A percentile compares a stretch with the other conserved stretches of the same genome.
These are phyloP conservation scores for Drosophila albomicans DNA, from an alignment of 1,140 invertebrate species.

Conservation along the genomic window DNA sequence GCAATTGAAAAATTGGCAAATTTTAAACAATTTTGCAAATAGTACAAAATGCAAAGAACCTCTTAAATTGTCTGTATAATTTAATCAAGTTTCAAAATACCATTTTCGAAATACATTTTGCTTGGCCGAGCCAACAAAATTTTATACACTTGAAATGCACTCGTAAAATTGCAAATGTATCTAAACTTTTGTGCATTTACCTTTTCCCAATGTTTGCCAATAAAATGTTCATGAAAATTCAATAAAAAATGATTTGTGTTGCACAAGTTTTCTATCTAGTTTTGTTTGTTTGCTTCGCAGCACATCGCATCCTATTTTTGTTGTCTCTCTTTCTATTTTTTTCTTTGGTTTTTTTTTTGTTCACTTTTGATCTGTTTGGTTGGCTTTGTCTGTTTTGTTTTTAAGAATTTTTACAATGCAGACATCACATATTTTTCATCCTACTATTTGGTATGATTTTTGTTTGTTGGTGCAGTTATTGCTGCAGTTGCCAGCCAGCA, in stretches of 20 bases:
- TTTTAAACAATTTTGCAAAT: background rate
- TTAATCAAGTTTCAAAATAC: conserved; percentile 28
- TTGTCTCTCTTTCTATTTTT: no score
- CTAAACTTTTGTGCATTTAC: conserved; percentile 66
- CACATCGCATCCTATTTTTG: background rate
- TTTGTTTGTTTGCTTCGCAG: conserved; percentile 27
- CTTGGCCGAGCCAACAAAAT: background rate
- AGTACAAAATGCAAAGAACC: conserved; percentile 1
- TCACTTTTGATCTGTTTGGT: background rate
- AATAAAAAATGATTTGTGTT: conserved; percentile 82
- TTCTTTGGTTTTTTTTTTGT: background rate
- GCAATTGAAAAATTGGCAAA: background rate
- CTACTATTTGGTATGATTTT: conserved; percentile 37
- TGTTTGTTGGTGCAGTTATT: conserved; percentile 62
- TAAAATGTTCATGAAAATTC: conserved; percentile 83
- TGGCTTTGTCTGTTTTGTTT: conserved; percentile 37
- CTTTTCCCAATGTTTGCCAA: conserved; percentile 68
- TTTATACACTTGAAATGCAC: conserved; percentile 35
- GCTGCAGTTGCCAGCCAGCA: conserved; percentile 62
- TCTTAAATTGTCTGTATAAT: conserved; percentile 32
- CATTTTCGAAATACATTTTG: conserved; percentile 10
- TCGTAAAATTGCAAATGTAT: conserved; percentile 44
- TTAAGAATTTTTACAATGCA: conserved; percentile 53
- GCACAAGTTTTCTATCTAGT: conserved; percentile 19
- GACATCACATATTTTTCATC: conserved; percentile 27